Conservation (phyloP, 2,888 invertebrate species). For the Cataglyphis livida region DNA sequence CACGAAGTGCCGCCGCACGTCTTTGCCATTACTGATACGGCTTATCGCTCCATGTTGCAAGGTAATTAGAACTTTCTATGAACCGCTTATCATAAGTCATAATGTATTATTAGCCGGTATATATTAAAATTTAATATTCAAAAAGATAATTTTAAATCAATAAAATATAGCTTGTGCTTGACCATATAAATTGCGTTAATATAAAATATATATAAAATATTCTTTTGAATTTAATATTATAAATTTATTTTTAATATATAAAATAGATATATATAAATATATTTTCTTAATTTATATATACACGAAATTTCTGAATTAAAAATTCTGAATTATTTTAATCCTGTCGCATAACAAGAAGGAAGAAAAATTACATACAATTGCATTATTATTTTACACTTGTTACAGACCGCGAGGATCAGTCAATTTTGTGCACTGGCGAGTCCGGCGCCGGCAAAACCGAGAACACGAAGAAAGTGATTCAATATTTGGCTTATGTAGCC, state of each 20-base stretch:
- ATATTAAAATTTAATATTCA: background rate
- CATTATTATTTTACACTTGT: constrained; percentile 51
- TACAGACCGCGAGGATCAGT: constrained; percentile 99
- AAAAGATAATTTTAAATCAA: background rate
- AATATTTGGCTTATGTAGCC: constrained; percentile 99
- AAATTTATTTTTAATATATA: background rate
- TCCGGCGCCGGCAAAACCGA: constrained; percentile 99
- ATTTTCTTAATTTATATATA: too few relatives aligned
- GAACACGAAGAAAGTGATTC: constrained; percentile 99
- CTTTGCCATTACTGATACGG: constrained; percentile 99
- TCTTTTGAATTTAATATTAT: background rate
- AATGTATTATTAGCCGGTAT: background rate
- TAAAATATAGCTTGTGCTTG: background rate
- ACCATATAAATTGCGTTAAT: background rate
- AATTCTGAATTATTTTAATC: constrained; percentile 20
- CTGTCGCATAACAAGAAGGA: background rate
- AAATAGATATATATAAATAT: background rate
- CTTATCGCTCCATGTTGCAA: constrained; percentile 99
- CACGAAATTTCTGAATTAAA: background rate
- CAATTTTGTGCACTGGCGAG: constrained; percentile 99
- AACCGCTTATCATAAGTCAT: background rate
- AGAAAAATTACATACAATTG: background rate
- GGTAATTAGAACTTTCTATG: constrained; percentile 87
- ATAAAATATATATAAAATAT: background rate
- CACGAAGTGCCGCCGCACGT: constrained; percentile 99